These are phyloP conservation scores for Monodelphis domestica DNA, from an alignment of 2,797 vertebrate species.

Conservation along the genomic window DNA sequence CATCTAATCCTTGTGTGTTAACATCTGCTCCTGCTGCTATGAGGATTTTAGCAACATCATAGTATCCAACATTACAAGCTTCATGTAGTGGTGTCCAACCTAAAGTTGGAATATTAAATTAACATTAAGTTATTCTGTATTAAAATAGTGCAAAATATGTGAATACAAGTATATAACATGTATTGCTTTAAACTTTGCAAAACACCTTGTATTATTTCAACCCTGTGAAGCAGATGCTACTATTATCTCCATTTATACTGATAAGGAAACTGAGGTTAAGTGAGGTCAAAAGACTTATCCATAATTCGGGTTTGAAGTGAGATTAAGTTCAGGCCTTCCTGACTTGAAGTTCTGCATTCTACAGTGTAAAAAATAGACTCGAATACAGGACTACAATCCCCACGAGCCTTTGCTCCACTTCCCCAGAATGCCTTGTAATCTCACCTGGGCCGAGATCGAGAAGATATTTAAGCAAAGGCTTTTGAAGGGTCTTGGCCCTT, in stretches of 20 bases:
- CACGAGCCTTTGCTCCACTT: too few species aligned
- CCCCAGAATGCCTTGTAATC: too few species aligned
- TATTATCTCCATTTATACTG: neutral
- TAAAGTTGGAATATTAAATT: constrained; percentile 77
- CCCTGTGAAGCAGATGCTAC: neutral
- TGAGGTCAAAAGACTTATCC: neutral
- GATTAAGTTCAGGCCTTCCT: neutral
- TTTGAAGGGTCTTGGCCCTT: too few species aligned
- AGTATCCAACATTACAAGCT: constrained; percentile 98
- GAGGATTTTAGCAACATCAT: constrained; percentile 97
- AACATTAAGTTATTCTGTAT: constrained; percentile 23
- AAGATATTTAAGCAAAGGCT: too few species aligned
- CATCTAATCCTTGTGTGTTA: constrained; percentile 98
- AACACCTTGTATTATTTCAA: neutral
- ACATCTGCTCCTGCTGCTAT: constrained; percentile 98
- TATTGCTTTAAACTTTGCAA: neutral
- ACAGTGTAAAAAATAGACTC: too few species aligned
- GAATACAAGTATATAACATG: neutral
- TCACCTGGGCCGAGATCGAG: too few species aligned
- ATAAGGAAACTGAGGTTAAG: neutral
- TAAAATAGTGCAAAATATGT: constrained; percentile 43
- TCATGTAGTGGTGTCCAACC: constrained; percentile 99
- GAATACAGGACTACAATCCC: too few species aligned
- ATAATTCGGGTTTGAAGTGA: neutral
- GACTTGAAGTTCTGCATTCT: neutral